These are phyloP conservation scores for Rhineura floridana DNA, from an alignment of 2,113 vertebrate genomes.

Conservation along the genomic window DNA sequence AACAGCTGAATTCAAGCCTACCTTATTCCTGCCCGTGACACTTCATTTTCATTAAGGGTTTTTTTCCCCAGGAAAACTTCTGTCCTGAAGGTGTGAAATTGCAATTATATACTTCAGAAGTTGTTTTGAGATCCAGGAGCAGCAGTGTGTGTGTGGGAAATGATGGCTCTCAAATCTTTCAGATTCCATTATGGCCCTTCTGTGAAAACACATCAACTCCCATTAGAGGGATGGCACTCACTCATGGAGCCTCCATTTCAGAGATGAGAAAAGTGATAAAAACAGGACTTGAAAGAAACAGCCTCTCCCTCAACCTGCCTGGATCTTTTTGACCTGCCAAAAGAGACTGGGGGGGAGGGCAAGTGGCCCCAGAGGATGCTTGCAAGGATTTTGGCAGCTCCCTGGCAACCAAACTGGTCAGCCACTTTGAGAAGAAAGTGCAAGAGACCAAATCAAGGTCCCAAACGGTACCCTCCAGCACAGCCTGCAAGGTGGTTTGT, in stretches of 20 bases:
- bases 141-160: not conserved
- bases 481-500: no score
- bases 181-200: not conserved
- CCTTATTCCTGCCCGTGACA: not conserved
- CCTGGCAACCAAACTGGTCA: no score
- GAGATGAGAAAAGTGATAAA: not conserved
- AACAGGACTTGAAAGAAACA: not conserved
- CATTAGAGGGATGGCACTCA: not conserved
- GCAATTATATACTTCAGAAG: constrained; percentile 8
- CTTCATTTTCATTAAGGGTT: no score
- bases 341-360: not conserved
- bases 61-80: not conserved
- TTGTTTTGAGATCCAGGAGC: not conserved
- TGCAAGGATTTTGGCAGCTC: not conserved
- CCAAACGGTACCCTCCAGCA: no score
- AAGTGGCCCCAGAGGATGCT: not conserved
- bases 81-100: constrained; percentile 8
- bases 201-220: not conserved
- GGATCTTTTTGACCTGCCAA: not conserved
- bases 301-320: not conserved
- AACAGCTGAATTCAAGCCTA: not conserved
- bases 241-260: not conserved
- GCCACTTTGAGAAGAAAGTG: no score
- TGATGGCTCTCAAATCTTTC: not conserved
- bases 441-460: no score